Conservation (phyloP, 2,888 invertebrate species). For the Monochamus alternatus region DNA sequence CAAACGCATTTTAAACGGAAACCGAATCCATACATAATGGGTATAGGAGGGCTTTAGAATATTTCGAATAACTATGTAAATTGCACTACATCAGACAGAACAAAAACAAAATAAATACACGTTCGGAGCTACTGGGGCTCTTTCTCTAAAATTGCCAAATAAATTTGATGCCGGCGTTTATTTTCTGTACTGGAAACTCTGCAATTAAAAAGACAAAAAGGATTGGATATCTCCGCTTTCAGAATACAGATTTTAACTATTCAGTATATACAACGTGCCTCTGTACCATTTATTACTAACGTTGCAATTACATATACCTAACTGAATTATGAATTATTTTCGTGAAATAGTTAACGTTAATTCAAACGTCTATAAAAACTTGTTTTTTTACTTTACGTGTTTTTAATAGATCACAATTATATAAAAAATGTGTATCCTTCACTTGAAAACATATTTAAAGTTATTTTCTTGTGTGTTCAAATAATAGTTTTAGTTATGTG, state of each 20-base stretch:
- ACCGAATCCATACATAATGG: slow-evolving; percentile 28
- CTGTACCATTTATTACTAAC: no score
- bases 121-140: slow-evolving; percentile 8
- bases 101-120: slow-evolving; percentile 27
- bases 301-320: no score
- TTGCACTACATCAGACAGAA: slow-evolving; percentile 31
- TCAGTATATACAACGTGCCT: no score
- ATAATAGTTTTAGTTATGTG: no score
- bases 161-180: slow-evolving; percentile 35
- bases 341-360: no score
- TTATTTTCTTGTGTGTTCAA: no score
- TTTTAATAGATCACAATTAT: no score
- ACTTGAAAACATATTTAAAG: no score
- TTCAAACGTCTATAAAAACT: no score
- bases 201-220: slow-evolving; percentile 33
- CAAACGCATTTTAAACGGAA: slow-evolving; percentile 35
- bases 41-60: slow-evolving; percentile 30
- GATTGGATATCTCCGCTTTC: background rate
- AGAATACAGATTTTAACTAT: background rate
- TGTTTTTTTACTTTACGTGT: no score
- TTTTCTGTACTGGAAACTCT: slow-evolving; percentile 12
- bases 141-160: slow-evolving; percentile 36
- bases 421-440: no score
- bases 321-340: no score
- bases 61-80: slow-evolving; percentile 37